Evolutionary conservation across 92 coral and sea anemone genomes (phyloP), one percentile per base, ranked within the genome.

Genomic region (Zoanthus solanderi): DNA sequence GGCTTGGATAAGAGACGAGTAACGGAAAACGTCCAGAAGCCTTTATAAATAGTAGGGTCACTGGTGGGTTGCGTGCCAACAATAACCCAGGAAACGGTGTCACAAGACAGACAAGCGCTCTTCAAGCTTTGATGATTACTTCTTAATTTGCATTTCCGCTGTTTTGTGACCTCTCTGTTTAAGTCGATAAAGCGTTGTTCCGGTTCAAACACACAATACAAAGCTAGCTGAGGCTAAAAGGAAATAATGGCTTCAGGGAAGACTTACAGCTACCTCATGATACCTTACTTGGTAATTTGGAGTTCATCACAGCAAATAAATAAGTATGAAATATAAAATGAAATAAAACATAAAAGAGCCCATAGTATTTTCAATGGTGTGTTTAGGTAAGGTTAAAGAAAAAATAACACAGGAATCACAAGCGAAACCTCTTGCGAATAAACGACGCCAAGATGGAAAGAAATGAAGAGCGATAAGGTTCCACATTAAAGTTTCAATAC

Each of bases 91-190:
- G 84, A 42, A 37, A 78, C 84, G 32, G 37, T 57, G 54, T 57
- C 84, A 78, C 53, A 78, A 60, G 72, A 78, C 84, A 78, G 84
- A 78, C 72, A 45, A 42, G 48, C 9, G 1, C 66, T 78, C 72
- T 78, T 60, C 84, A 34, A 44, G 71, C 53, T 34, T 78, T 78
- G 84, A n/a, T 78, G 84, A 78, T 65, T 78, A 76, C 16, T 48
- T 15, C n/a, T 78, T 78, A 32, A 78, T 78, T 78, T 78, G 84
- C 84, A 60, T 78, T 78, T 78, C 84, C 84, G 84, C 15, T 60
- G 17, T 60, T 69, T 48, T 78, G 84, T 78, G 84, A 58, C 72
- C 84, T 78, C 72, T 78, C 46, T 29, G 75, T 69, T 78, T 78
- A 34, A 63, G 28, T 32, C 23, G 72, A 60, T 60, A 78, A 58